Evolutionary conservation across 2,888 invertebrate genomes (phyloP).

Genomic region (Drosophila infuscata): DNA sequence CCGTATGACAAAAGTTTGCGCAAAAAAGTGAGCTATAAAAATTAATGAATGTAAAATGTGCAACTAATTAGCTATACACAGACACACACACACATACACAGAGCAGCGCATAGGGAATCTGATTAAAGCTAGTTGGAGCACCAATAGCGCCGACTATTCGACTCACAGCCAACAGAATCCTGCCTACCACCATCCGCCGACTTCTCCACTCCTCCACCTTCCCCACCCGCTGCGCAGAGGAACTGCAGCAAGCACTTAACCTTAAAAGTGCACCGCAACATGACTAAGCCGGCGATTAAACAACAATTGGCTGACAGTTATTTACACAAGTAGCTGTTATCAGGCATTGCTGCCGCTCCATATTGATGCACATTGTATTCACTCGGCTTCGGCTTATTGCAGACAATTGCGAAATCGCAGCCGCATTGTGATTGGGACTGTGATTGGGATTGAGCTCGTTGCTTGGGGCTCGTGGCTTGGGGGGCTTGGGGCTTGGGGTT

Average conservation of each 20-base stretch:
- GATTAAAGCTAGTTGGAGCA: slow-evolving; percentile 5
- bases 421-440: slow-evolving; percentile 56
- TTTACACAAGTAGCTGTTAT: slow-evolving; percentile 76
- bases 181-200: neutral
- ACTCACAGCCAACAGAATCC: no score
- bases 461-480: neutral
- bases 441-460: slow-evolving; percentile 25
- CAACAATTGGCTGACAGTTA: slow-evolving; percentile 81
- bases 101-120: neutral
- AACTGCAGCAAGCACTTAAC: slow-evolving; percentile 63
- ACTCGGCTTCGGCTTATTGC: slow-evolving; percentile 54
- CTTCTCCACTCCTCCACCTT: neutral
- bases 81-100: neutral
- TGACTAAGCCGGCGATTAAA: slow-evolving; percentile 78
- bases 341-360: slow-evolving; percentile 22
- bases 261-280: slow-evolving; percentile 62
- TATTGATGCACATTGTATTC: slow-evolving; percentile 41
- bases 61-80: slow-evolving; percentile 72
- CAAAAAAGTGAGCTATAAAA: slow-evolving; percentile 69
- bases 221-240: neutral
- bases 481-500: slow-evolving; percentile 9
- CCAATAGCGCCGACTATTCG: neutral
- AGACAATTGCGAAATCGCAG: slow-evolving; percentile 46
- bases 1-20: slow-evolving; percentile 79
- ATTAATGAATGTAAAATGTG: slow-evolving; percentile 81